Base-by-base conservation (phyloP, 1,140 invertebrate genomes). In the Polyergus mexicanus region DNA sequence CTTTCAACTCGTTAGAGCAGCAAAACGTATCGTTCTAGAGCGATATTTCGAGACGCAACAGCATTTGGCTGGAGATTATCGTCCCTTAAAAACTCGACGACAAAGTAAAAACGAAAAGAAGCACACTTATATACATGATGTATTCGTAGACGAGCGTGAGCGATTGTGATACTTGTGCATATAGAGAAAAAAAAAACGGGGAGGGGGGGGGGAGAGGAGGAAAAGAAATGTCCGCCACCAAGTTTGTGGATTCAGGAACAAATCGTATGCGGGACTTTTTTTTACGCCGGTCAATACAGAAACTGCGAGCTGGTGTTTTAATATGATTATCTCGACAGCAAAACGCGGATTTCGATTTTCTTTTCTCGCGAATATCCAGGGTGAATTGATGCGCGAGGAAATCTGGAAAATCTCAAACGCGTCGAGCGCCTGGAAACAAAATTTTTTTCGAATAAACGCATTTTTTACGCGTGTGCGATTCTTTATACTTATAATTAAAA, bases 91-190 rank as follows among this genome's bases (percentile, higher is more conserved):
- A 44, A 56, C 28, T 25, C 7, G 75, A 28, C 38, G 32, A 41
- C 8, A 60, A 19, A 41, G 25, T 8, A 8, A 47, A 13, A 81
- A 90, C 84, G 11, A 72, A 72, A 35, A 71, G 72, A 47, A 25
- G 51, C 63, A 41, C 19, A 71, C 25, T 35, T 41, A 8, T 71
- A 71, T 66, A 81, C 77, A 71, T 71, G 77, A 71, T 66, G 62
- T 68, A 74, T 83, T 83, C 66, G 86, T 92, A 89, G 87, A 89
- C 85, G 86, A 81, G 51, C 80, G 84, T 84, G 76, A 90, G 51
- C 88, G 86, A 90, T 90, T 90, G 89, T 90, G 89, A 90, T 90
- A 90, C 60, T 86, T 63, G 60, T 88, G 88, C 83, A 74, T 87
- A 86, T 76, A 32, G 84, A 28, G 19, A 35, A 60, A 54, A 85